phyloP scores from a whole-genome alignment of 1,140 invertebrate genomes.

The Euglossa dilemma region DNA sequence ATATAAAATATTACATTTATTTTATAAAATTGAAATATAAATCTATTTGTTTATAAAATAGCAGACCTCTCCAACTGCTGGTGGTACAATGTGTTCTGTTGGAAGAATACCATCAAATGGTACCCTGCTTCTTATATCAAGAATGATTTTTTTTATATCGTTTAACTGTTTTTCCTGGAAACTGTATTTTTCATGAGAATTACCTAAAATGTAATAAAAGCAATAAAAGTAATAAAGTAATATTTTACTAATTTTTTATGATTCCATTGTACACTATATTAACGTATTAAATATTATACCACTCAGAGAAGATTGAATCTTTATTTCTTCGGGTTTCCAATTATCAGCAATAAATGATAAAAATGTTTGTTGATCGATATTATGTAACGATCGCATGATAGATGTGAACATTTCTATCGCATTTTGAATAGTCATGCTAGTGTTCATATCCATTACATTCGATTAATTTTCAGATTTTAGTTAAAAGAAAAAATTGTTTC shows the following conservation, averaged over 20 bases:
- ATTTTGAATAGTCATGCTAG: neutral
- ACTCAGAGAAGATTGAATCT: neutral
- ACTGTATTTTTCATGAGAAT: neutral
- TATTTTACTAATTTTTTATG: neutral
- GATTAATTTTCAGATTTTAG: neutral
- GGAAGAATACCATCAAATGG: constrained; percentile 84
- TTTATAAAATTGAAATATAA: constrained; percentile 10
- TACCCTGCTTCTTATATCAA: constrained; percentile 83
- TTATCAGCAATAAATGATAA: constrained; percentile 72
- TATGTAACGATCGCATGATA: constrained; percentile 52
- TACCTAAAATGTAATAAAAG: neutral
- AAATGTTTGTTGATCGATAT: constrained; percentile 63
- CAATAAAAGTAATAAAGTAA: too few relatives aligned
- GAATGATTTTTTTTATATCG: constrained; percentile 81
- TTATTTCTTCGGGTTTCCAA: constrained; percentile 61
- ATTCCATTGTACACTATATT: neutral
- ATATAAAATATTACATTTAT: constrained; percentile 25
- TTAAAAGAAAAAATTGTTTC: too few relatives aligned
- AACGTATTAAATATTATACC: neutral
- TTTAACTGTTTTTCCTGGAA: constrained; percentile 69
- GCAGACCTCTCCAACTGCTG: constrained; percentile 81
- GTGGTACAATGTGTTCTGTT: constrained; percentile 83
- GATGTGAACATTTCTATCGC: constrained; percentile 26
- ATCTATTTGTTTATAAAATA: neutral
- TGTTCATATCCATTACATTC: neutral